Conservation (phyloP, 2,888 invertebrate species). For the Dione juno region DNA sequence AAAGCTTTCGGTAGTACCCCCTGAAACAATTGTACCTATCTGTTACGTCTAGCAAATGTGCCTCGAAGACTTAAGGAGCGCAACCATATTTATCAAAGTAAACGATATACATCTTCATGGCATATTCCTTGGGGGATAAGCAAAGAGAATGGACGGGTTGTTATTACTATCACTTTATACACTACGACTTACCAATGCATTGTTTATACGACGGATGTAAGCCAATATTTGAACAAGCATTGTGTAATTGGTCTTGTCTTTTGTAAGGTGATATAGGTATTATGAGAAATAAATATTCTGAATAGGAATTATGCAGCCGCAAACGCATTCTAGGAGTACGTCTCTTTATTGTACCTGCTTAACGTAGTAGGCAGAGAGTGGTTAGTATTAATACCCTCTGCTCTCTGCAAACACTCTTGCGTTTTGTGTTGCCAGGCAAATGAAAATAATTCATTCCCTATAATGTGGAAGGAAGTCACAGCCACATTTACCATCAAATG, state of each 20-base stretch:
- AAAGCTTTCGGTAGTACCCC: neutral
- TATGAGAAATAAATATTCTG: no score
- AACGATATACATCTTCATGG: constrained; percentile 8
- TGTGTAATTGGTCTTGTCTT: neutral
- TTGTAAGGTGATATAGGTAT: neutral
- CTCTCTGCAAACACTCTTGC: no score
- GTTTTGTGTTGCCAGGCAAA: no score
- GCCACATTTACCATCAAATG: no score
- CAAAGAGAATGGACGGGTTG: constrained; percentile 11
- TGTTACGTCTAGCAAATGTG: neutral
- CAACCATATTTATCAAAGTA: constrained; percentile 11
- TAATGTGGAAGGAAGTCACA: no score
- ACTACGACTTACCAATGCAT: constrained; percentile 3
- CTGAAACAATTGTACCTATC: neutral
- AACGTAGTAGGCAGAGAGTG: no score
- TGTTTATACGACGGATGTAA: neutral
- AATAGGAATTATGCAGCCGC: no score
- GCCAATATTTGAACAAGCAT: neutral
- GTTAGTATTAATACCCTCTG: no score
- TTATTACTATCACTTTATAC: constrained; percentile 4
- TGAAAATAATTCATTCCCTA: no score
- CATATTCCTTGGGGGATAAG: constrained; percentile 14
- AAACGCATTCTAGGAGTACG: no score
- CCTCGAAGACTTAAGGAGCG: neutral
- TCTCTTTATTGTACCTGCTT: no score